Conservation (phyloP, 2,888 invertebrate genomes). For the Clostera curtula region DNA sequence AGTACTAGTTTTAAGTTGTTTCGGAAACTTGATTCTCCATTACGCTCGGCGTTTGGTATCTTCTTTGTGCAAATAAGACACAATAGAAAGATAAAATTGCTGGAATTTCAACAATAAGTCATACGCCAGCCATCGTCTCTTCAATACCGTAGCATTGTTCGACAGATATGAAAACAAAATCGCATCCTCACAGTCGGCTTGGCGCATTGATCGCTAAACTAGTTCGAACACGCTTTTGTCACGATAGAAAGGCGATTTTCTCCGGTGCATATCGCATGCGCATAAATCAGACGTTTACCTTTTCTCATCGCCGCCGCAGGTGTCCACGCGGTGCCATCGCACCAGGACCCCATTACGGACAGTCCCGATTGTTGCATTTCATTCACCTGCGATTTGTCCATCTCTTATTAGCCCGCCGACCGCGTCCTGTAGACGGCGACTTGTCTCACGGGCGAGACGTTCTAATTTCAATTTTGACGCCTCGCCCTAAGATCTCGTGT, state of each 20-base stretch:
- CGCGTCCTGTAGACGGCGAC: constrained; percentile 33
- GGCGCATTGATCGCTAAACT: constrained; percentile 38
- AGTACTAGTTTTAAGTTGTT: no score
- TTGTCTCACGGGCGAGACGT: constrained; percentile 21
- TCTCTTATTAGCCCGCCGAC: constrained; percentile 45
- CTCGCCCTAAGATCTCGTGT: constrained; percentile 25
- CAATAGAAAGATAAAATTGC: constrained; percentile 22
- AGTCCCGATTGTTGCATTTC: constrained; percentile 32
- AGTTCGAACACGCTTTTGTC: constrained; percentile 38
- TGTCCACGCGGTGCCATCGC: constrained; percentile 39
- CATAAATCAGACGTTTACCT: constrained; percentile 54
- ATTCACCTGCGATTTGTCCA: constrained; percentile 54
- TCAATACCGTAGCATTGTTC: constrained; percentile 29
- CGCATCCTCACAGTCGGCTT: constrained; percentile 38
- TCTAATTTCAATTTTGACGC: constrained; percentile 19
- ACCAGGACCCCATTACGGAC: constrained; percentile 37
- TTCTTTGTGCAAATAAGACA: constrained; percentile 38
- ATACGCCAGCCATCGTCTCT: constrained; percentile 20
- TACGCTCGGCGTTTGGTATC: no score
- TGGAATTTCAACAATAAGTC: constrained; percentile 29
- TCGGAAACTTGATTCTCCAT: no score
- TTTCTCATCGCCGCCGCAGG: constrained; percentile 43
- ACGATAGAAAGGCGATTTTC: constrained; percentile 52
- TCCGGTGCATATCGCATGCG: constrained; percentile 42
- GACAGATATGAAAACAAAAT: constrained; percentile 36